Conservation (phyloP, 2,888 invertebrate species). For the Ophraella communa region DNA sequence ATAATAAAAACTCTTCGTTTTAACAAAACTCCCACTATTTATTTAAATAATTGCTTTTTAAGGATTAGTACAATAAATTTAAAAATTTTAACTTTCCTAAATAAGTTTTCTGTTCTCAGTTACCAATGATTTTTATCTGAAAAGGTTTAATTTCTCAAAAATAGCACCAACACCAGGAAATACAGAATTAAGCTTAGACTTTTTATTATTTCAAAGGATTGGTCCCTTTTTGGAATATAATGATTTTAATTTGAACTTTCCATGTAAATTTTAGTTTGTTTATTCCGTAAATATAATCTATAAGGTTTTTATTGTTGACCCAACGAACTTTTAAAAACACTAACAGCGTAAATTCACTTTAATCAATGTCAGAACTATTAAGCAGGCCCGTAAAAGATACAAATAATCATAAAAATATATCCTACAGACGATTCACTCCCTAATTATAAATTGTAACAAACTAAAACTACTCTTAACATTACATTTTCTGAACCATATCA, state of each 20-base stretch:
- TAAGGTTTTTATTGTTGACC: background rate
- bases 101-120: too few species aligned
- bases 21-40: too few species aligned
- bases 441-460: slow-evolving; percentile 50
- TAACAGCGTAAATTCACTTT: background rate
- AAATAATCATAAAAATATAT: slow-evolving; percentile 39
- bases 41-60: too few species aligned
- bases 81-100: too few species aligned
- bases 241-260: background rate
- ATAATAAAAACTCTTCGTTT: too few species aligned
- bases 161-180: too few species aligned
- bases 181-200: too few species aligned
- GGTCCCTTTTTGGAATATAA: background rate
- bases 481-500: slow-evolving; percentile 55
- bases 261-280: background rate
- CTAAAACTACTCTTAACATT: slow-evolving; percentile 50
- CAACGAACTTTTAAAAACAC: background rate
- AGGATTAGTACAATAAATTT: too few species aligned
- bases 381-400: slow-evolving; percentile 11
- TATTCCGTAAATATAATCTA: background rate
- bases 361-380: background rate
- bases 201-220: background rate
- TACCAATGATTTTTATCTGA: too few species aligned
- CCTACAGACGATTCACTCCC: slow-evolving; percentile 39
- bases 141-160: too few species aligned